Evolutionary conservation across 2,113 vertebrate genomes (phyloP), one percentile per base, ranked within the genome.

Genomic region (Otocyon megalotis): DNA sequence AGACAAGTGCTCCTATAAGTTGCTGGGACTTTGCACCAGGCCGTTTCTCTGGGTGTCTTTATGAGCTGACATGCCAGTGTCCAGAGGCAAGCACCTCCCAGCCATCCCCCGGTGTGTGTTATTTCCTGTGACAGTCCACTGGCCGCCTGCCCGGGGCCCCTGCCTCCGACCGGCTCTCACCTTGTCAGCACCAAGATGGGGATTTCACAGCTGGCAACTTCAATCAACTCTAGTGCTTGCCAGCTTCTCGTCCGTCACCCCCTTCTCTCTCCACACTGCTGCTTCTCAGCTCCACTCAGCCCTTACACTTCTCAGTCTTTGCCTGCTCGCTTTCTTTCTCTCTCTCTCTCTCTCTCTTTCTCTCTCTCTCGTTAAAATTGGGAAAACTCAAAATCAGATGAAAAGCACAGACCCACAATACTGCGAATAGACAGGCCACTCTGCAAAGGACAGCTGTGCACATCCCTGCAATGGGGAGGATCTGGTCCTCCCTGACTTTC

Each of bases 141-240:
- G 65, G 35, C 97, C 97, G 96, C 96, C 71, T 12, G 50, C 43
- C 26, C 26, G 20, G 3, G 53, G 92, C 85, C 98, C 95, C 98
- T 95, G 19, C 97, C 77, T 81, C 96, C 14, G 26, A 93, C 91
- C 76, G 43, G 88, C 97, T 91, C 97, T 98, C 95, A 90, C 98
- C 96, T 96, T 92, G 97, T 98, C 98, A 95, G 91, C 13, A 3
- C 97, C 0, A 74, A 69, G 88, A 0, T 28, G 96, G 97, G 86
- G 87, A 94, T 98, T 97, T 98, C 96, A 97, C 96, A 97, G 98
- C 98, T 96, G 98, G 98, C 96, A 95, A 97, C 98, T 95, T 93
- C 98, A 4, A 50, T 97, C 98, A 90, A 4, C 0, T n/a, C 0
- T 48, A 19, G 2, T 58, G 53, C 60, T 88, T 19, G 50, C 88